Percentiles rank a stretch among this genome's conserved stretches.
phyloP scores from a whole-genome alignment of 2,797 vertebrate species.

The Hapalemur alaotrensis region DNA sequence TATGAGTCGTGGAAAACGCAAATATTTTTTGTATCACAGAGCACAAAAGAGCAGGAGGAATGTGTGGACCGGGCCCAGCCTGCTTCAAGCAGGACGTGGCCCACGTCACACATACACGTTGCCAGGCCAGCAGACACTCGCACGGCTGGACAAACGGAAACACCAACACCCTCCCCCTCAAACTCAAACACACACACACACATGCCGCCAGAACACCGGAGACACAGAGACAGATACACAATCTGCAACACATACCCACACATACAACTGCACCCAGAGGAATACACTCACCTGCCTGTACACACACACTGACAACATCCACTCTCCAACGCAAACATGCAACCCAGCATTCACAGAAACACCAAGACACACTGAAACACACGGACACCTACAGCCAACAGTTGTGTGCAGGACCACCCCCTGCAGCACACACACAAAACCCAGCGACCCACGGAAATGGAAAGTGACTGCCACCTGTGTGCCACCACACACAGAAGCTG shows the following conservation, averaged over 20 bases:
- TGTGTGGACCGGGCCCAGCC: conserved; percentile 80
- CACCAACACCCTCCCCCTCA: not conserved
- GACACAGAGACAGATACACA: not conserved
- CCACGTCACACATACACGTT: not conserved
- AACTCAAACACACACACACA: not conserved
- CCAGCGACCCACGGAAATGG: not conserved
- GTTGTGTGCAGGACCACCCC: not conserved
- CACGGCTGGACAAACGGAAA: not conserved
- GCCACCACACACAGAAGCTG: not conserved
- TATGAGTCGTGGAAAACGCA: conserved; percentile 91
- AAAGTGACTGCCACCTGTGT: not conserved
- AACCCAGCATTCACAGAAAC: not conserved
- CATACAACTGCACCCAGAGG: not conserved
- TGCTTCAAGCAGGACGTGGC: not conserved
- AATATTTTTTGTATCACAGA: conserved; percentile 96
- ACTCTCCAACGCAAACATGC: not conserved
- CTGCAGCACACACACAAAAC: not conserved
- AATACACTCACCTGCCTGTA: not conserved
- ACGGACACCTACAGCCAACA: not conserved
- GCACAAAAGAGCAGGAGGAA: conserved; percentile 90
- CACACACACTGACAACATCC: not conserved
- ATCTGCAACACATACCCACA: not conserved
- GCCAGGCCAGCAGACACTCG: not conserved
- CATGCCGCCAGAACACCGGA: not conserved
- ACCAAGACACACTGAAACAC: not conserved